Evolutionary conservation across 2,888 invertebrate species (phyloP), one percentile per base, ranked within the genome.

Genomic region (Malthinus seriepunctatus): DNA sequence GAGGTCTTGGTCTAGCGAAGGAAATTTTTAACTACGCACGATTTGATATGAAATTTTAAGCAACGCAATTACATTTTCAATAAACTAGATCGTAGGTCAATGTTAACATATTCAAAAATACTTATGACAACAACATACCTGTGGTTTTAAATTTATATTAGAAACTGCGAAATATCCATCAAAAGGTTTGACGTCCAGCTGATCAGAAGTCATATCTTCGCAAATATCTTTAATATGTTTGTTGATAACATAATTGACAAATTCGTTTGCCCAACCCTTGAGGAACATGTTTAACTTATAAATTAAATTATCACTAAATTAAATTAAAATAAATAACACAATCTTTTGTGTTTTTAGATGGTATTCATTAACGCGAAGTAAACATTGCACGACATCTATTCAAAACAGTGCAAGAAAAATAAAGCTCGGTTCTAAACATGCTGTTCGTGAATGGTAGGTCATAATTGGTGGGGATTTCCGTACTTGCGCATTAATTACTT

Each of bases 31-130:
- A 10, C 47, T 48, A 55, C 11, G 49, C 47, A 55, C 33, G 11
- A 51, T 23, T 47, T 37, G 34, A 38, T 47, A 47, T 33, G 34
- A 39, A 49, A 56, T 39, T 46, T n/a, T 31, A 39, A 56, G 51
- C 51, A 56, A 46, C 47, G 56, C 23, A 51, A 37, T 56, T 51
- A 33, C 51, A 33, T 47, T 46, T 47, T 56, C 34, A 12, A 8
- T 32, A 9, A 37, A 10, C 42, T 32, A 33, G 51, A 35, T 47
- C 62, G 56, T 53, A 56, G 63, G 67, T 62, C 63, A 65, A 67
- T 64, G 62, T 57, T 49, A 51, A 46, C 49, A 62, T 44, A 14
- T 11, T 12, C 32, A 63, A 63, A 57, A 23, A 23, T 23, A 23
- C 47, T 39, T 46, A 60, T 11, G 15, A 45, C 51, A 15, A 23